A percentile compares a stretch with the other conserved stretches of the same genome.
Evolutionary conservation across 2,888 invertebrate species (phyloP).

Genomic region (Prosopocoilus inquinatus): DNA sequence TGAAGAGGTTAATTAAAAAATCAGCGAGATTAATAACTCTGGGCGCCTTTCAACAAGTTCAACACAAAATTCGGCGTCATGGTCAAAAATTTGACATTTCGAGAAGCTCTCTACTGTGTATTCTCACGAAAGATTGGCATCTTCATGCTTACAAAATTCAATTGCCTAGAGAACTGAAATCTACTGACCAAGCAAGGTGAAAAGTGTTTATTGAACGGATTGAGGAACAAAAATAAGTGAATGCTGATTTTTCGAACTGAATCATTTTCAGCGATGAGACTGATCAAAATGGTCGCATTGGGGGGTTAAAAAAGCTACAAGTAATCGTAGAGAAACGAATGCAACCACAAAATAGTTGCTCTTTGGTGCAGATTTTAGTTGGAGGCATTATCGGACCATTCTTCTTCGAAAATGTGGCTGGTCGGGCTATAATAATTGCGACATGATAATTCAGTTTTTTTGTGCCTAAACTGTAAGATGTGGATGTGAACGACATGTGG

Average conservation of each 20-base stretch:
- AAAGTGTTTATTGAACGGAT: conserved; percentile 26
- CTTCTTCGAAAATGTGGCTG: too few species aligned
- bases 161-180: conserved; percentile 33
- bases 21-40: neutral
- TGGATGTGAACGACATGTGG: neutral
- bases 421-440: conserved; percentile 22
- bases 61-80: neutral
- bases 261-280: conserved; percentile 30
- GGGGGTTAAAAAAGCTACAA: neutral
- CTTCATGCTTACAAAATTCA: conserved; percentile 27
- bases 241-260: conserved; percentile 31
- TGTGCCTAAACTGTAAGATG: neutral
- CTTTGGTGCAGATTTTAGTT: conserved; percentile 9
- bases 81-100: conserved; percentile 6
- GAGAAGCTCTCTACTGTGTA: conserved; percentile 29
- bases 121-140: too few species aligned
- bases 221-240: conserved; percentile 21
- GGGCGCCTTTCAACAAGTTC: conserved; percentile 3
- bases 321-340: conserved; percentile 16
- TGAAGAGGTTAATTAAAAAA: conserved; percentile 4
- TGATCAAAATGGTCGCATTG: conserved; percentile 20
- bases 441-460: neutral
- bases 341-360: conserved; percentile 13
- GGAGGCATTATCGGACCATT: conserved; percentile 24
- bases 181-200: conserved; percentile 29